phyloP scores from a whole-genome alignment of 2,888 invertebrate genomes.

The Mythimna ferrago region DNA sequence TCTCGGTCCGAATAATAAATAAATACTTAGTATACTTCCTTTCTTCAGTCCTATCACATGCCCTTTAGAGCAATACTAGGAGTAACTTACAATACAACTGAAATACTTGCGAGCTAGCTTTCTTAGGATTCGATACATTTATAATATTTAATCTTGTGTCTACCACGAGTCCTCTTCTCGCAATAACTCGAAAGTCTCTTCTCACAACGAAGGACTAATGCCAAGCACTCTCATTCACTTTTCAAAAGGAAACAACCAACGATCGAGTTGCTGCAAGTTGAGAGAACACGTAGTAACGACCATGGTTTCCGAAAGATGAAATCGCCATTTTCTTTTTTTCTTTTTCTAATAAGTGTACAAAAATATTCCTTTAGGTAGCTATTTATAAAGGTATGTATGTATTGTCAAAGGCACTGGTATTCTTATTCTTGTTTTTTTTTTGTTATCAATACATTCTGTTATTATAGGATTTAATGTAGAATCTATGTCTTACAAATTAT shows the following conservation, averaged over 20 bases:
- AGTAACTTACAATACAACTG: constrained; percentile 77
- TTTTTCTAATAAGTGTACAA: constrained; percentile 85
- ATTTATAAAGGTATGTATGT: constrained; percentile 88
- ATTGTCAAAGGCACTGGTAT: constrained; percentile 90
- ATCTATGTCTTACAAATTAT: constrained; percentile 71
- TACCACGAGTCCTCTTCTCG: constrained; percentile 64
- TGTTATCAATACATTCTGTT: constrained; percentile 75
- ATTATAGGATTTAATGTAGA: constrained; percentile 68
- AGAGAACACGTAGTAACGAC: constrained; percentile 66
- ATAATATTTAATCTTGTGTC: constrained; percentile 58
- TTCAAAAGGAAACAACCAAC: constrained; percentile 43
- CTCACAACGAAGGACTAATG: constrained; percentile 32
- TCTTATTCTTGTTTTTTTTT: constrained; percentile 79
- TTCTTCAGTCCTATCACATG: constrained; percentile 83
- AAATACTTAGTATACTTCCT: constrained; percentile 86
- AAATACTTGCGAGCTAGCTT: constrained; percentile 82
- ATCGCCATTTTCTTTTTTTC: constrained; percentile 71
- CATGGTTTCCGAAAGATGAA: constrained; percentile 74
- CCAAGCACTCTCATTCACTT: constrained; percentile 39
- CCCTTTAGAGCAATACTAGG: constrained; percentile 82
- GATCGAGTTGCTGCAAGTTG: constrained; percentile 41
- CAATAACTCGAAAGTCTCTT: constrained; percentile 45
- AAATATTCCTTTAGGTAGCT: constrained; percentile 86
- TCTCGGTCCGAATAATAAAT: constrained; percentile 89
- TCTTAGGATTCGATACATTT: constrained; percentile 78